These are phyloP conservation scores for Microcebus ravelobensis DNA, from an alignment of 2,113 vertebrate genomes.

Conservation along the genomic window DNA sequence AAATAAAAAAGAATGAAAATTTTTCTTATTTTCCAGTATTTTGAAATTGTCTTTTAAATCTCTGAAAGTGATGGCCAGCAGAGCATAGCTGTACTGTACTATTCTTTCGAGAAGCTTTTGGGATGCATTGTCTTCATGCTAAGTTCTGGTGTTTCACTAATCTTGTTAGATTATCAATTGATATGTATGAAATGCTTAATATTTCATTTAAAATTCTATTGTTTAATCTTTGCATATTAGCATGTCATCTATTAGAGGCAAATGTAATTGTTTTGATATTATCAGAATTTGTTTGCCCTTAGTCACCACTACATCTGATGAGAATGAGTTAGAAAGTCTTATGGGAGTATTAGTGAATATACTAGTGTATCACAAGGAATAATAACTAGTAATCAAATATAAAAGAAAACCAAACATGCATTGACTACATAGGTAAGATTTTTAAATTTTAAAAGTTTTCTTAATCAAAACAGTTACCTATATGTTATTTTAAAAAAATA, in stretches of 20 bases:
- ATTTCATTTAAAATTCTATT: neutral
- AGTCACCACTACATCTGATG: neutral
- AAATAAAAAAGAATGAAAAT: neutral
- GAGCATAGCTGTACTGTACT: neutral
- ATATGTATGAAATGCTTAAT: neutral
- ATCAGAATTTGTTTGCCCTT: neutral
- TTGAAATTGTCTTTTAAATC: slow-evolving; percentile 9
- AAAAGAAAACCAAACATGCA: neutral
- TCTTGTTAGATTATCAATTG: neutral
- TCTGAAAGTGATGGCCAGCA: neutral
- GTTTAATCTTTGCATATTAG: neutral
- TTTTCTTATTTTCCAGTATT: neutral
- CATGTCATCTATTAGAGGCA: neutral
- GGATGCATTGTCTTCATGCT: neutral
- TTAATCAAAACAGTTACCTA: neutral
- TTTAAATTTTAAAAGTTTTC: neutral
- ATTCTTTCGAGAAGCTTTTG: neutral
- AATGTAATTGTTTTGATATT: neutral
- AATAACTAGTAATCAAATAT: neutral
- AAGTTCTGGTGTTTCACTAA: neutral
- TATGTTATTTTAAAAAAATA: neutral
- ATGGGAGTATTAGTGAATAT: neutral
- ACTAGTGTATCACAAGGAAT: neutral
- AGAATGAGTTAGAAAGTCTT: neutral
- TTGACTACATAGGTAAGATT: neutral